These are phyloP conservation scores for Mungos mungo DNA, from an alignment of 2,113 vertebrate species.

Conservation along the genomic window DNA sequence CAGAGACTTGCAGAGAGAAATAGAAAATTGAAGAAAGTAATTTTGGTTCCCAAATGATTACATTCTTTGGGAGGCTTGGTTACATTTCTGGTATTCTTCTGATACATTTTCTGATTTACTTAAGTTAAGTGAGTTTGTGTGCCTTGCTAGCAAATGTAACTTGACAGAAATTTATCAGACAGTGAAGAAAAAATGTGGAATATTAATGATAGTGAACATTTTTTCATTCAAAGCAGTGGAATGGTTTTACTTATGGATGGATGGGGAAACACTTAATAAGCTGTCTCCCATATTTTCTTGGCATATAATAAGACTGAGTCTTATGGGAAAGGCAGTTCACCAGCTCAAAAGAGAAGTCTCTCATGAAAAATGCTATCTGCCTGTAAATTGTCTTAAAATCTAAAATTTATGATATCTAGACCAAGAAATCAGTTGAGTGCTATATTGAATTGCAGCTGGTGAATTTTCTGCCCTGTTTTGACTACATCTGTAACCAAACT, in stretches of 20 bases:
- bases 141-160: neutral
- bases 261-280: neutral
- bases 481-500: neutral
- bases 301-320: neutral
- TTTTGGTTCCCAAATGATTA: neutral
- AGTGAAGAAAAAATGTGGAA: neutral
- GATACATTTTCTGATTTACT: neutral
- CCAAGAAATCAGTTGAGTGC: slow-evolving; percentile 41
- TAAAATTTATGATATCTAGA: slow-evolving; percentile 44
- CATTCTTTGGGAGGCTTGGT: neutral
- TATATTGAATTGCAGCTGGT: neutral
- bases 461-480: neutral
- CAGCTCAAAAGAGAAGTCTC: neutral
- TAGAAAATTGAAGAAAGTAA: neutral
- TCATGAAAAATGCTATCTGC: neutral
- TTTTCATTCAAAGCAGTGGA: neutral
- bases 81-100: neutral
- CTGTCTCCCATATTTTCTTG: neutral
- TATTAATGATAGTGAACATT: neutral
- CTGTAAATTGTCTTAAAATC: neutral
- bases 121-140: neutral
- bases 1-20: neutral
- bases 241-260: neutral
- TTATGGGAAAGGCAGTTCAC: neutral
- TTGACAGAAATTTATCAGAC: slow-evolving; percentile 10